phyloP scores from a whole-genome alignment of 2,888 invertebrate genomes.

The Metacarcinus magister region DNA sequence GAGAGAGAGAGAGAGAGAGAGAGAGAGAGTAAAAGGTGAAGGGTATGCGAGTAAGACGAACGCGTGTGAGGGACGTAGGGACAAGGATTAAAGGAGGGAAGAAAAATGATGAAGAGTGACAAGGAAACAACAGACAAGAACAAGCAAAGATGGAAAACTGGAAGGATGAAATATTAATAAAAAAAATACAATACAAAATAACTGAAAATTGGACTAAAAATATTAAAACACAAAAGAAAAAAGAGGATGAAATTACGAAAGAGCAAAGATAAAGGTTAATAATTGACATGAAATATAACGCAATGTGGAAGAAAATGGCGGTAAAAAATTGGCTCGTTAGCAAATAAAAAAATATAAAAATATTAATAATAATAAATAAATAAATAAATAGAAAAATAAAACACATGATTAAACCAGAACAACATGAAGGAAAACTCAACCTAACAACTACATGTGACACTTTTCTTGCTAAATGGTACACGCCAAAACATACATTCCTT shows the following conservation, averaged over 20 bases:
- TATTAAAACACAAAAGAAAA: background rate
- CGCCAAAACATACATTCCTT: no score
- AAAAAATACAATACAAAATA: background rate
- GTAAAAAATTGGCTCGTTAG: background rate
- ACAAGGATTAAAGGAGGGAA: constrained; percentile 28
- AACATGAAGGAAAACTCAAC: background rate
- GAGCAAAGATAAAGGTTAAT: background rate
- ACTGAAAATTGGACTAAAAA: no score
- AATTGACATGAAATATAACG: background rate
- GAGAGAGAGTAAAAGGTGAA: background rate
- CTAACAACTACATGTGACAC: background rate
- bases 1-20: background rate
- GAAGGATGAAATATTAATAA: background rate
- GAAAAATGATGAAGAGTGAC: background rate
- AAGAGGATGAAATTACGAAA: background rate
- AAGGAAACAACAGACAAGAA: background rate
- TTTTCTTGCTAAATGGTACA: no score
- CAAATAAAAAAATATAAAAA: background rate
- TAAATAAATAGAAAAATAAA: background rate
- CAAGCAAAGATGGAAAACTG: background rate
- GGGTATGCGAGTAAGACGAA: background rate
- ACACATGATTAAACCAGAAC: no score
- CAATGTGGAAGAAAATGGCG: background rate
- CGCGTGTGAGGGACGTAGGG: background rate
- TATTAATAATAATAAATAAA: background rate